Percentiles rank a stretch among this genome's conserved stretches.
Evolutionary conservation across 2,888 invertebrate genomes (phyloP).

Genomic region (Candidula unifasciata): DNA sequence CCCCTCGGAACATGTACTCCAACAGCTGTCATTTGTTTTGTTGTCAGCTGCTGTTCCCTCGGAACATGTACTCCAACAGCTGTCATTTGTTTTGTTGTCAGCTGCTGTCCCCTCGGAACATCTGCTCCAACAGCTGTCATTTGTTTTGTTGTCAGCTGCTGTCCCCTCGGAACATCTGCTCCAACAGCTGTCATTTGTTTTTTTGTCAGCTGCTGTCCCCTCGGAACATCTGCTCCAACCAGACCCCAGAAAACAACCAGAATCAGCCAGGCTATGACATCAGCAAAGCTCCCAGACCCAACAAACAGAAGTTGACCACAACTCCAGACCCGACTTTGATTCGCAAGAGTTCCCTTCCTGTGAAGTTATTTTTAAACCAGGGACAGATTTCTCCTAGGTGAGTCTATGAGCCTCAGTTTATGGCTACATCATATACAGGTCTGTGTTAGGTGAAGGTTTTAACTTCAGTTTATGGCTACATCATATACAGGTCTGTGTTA

Average conservation of each 20-base stretch:
- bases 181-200: not conserved
- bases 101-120: too few species aligned
- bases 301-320: conserved; percentile 20
- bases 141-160: not conserved
- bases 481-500: too few species aligned
- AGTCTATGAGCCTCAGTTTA: not conserved
- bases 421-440: too few species aligned
- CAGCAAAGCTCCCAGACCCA: conserved; percentile 43
- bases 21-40: not conserved
- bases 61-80: not conserved
- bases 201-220: conserved; percentile 48
- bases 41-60: not conserved
- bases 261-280: conserved; percentile 40
- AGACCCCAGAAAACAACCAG: conserved; percentile 53
- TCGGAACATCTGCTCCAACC: conserved; percentile 51
- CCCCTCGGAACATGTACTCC: not conserved
- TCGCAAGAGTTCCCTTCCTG: conserved; percentile 30
- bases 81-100: too few species aligned
- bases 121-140: too few species aligned
- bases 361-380: conserved; percentile 41
- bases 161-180: not conserved
- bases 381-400: conserved; percentile 51
- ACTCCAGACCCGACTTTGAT: conserved; percentile 27
- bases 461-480: too few species aligned
- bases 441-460: too few species aligned